Percentiles rank a stretch among this genome's conserved stretches.
Evolutionary conservation across 1,140 invertebrate species (phyloP).

Genomic region (Drosophila pandora): DNA sequence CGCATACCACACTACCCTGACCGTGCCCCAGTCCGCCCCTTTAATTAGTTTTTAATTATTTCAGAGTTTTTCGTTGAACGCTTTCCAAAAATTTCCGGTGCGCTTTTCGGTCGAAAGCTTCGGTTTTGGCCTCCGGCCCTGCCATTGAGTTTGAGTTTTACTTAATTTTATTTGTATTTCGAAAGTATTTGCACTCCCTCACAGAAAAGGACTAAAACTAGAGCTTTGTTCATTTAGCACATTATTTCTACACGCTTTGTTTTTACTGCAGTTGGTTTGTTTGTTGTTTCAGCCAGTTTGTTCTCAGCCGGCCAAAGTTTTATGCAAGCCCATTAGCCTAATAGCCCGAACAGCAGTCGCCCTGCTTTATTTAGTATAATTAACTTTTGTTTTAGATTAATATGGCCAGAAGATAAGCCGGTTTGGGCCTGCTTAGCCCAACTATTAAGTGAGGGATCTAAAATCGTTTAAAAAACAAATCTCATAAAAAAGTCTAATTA

Average conservation of each 20-base stretch:
- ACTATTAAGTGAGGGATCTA: not conserved
- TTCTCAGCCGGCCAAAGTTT: slow-evolving; percentile 53
- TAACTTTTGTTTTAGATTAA: slow-evolving; percentile 60
- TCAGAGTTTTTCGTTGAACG: slow-evolving; percentile 52
- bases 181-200: slow-evolving; percentile 50
- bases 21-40: slow-evolving; percentile 26
- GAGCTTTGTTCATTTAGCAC: slow-evolving; percentile 67
- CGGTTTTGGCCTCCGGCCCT: slow-evolving; percentile 20
- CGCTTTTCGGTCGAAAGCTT: slow-evolving; percentile 28
- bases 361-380: slow-evolving; percentile 53
- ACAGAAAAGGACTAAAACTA: not conserved
- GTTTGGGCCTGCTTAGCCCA: not conserved
- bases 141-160: slow-evolving; percentile 71
- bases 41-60: slow-evolving; percentile 81
- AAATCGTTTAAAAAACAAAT: not conserved
- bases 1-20: slow-evolving; percentile 12
- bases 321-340: slow-evolving; percentile 65
- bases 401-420: slow-evolving; percentile 30
- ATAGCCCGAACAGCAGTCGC: slow-evolving; percentile 56
- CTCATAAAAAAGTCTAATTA: not conserved
- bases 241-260: slow-evolving; percentile 75
- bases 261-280: slow-evolving; percentile 69
- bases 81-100: slow-evolving; percentile 48
- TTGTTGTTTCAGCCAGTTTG: slow-evolving; percentile 33
- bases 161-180: slow-evolving; percentile 80